Evolutionary conservation across 1,140 invertebrate genomes (phyloP), one percentile per base, ranked within the genome.

Genomic region (Aradophagus sp.): DNA sequence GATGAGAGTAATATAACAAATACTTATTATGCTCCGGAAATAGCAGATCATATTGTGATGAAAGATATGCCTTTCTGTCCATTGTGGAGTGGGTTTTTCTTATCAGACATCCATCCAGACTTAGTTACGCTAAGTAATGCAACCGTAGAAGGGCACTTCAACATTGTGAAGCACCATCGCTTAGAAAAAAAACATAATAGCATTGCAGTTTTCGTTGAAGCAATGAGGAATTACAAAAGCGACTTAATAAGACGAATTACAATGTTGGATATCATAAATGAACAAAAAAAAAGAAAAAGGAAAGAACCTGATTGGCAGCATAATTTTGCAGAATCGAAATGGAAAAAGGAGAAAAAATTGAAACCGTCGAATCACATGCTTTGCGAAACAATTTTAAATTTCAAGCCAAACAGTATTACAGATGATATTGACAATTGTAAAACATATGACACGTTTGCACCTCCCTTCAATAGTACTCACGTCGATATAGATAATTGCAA

Each of bases 111-210:
- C n/a, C 23, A 29, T 2, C 27, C 8, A 1, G 27, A n/a, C 8
- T 16, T 27, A 23, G 2, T 34, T 8, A 48, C 34, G 13, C 5
- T 48, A 5, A 48, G 45, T n/a, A 48, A 48, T 14, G 31, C 45
- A 1, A 35, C 32, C 2, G 45, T 48, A 1, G 45, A 48, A 48
- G 45, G 45, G 1, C 19, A 35, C 16, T 48, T 48, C 7, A 48
- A 48, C 7, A 35, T 48, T 12, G 11, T 48, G 11, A 48, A 48
- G 8, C 42, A 45, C 20, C 13, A 45, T 16, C 3, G 3, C 0
- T 12, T 45, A 11, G 5, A 45, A n/a, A 2, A 2, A 10, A 31
- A 45, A 19, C 20, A 31, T 17, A 17, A 17, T 11, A 1, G 13
- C 0, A 19, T 32, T 1, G 6, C 13, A 5, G 4, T 17, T 31